These are phyloP conservation scores for Meleagris gallopavo DNA, from an alignment of 2,113 vertebrate genomes.

Conservation along the genomic window DNA sequence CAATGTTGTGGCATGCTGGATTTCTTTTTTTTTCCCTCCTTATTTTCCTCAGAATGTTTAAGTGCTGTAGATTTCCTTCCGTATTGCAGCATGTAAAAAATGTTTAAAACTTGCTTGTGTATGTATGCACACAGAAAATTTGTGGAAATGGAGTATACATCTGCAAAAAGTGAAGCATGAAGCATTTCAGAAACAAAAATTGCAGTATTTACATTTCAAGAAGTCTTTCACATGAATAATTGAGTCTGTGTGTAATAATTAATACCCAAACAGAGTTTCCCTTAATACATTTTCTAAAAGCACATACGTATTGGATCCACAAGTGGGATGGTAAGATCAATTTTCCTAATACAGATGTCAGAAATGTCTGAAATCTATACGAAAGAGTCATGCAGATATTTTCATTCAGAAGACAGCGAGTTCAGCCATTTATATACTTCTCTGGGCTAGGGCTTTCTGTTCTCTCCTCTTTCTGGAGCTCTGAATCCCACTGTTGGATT, in stretches of 20 bases:
- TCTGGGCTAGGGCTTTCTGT: neutral
- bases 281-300: neutral
- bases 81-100: neutral
- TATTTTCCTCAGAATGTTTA: neutral
- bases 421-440: neutral
- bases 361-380: neutral
- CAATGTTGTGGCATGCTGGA: neutral
- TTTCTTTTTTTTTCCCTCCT: constrained; percentile 15
- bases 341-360: neutral
- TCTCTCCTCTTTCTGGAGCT: neutral
- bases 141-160: neutral
- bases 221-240: neutral
- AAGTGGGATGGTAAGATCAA: neutral
- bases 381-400: neutral
- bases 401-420: neutral
- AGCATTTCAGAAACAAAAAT: neutral
- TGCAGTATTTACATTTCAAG: neutral
- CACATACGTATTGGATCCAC: neutral
- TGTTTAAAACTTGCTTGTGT: neutral
- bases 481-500: neutral
- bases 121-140: neutral
- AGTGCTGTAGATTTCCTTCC: neutral
- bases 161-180: neutral
- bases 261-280: neutral
- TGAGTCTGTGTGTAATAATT: neutral